Evolutionary conservation across 2,888 invertebrate genomes (phyloP), one percentile per base, ranked within the genome.

Genomic region (Acrobasis suavella): DNA sequence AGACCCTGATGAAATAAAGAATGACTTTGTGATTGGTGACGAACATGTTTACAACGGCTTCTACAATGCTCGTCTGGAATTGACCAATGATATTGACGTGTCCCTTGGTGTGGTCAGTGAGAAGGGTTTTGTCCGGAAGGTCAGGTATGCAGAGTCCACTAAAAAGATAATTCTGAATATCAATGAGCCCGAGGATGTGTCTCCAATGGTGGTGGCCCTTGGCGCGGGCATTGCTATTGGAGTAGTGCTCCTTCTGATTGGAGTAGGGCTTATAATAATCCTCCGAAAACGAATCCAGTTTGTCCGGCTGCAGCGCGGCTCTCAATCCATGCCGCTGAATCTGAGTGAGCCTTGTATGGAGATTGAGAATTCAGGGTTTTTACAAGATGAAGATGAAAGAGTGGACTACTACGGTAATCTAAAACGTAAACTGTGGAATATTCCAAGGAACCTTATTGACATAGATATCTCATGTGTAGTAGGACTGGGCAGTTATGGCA

Each of bases 301-400:
- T 64, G 89, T 91, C 6, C 84, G 93, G 16, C 81, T 93, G 70
- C 91, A 92, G 64, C 75, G 91, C 65, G 86, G 91, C 5, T 92
- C 92, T 1, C 93, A 93, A 65, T 89, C 92, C 0, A 87, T 93
- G 87, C 96, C 96, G 0, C 82, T 97, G 22, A 96, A 96, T 75
- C 85, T 96, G 38, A 96, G 96, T 77, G 96, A 96, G 64, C 96
- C 96, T 0, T 95, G 96, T 75, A 94, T 96, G 66, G 96, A 96
- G 87, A 94, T 96, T 80, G 97, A 96, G 81, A 97, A 96, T 78
- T 94, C 96, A 72, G 96, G 95, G 0, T 97, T 96, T 72, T 92
- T 96, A 17, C 94, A 95, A 17, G 96, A 96, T 73, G 96, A 96
- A 67, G 93, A 95, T 50, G 94, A 94, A 68, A 91, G 94, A 70